Conservation (phyloP, 2,797 vertebrate species). For the Furcifer pardalis region DNA sequence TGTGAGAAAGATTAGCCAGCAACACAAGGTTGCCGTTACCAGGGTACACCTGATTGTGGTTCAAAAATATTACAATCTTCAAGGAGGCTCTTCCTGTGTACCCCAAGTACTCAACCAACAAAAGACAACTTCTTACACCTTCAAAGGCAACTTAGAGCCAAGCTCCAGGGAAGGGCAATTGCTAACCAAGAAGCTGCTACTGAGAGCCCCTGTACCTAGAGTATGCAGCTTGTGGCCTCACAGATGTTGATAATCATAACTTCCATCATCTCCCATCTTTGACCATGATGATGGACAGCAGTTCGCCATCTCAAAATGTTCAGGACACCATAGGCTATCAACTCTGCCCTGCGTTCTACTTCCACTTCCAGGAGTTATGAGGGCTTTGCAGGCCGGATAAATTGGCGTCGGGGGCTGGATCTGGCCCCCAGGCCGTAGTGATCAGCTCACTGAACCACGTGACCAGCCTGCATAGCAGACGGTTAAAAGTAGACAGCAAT, state of each 20-base stretch:
- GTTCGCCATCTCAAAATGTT: neutral
- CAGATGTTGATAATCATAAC: neutral
- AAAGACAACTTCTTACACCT: neutral
- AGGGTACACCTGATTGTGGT: too few species aligned
- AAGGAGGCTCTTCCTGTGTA: too few species aligned
- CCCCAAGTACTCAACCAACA: neutral
- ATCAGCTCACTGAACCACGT: too few species aligned
- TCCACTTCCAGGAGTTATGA: too few species aligned
- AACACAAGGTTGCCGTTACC: too few species aligned
- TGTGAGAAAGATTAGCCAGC: too few species aligned
- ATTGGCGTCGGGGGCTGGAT: too few species aligned
- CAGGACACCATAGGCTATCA: neutral
- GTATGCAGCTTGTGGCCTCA: neutral
- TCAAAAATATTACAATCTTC: too few species aligned
- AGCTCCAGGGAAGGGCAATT: neutral
- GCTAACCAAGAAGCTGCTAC: neutral
- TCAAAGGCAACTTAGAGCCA: neutral
- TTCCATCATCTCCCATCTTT: neutral
- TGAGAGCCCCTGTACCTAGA: neutral
- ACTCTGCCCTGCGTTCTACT: neutral
- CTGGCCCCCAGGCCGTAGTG: too few species aligned
- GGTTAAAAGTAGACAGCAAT: too few species aligned
- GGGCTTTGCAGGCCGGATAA: too few species aligned
- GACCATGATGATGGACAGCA: neutral
- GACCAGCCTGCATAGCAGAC: too few species aligned